A percentile compares a stretch with the other conserved stretches of the same genome.
Conservation (phyloP, 2,888 invertebrate genomes). For the Nemurella pictetii region DNA sequence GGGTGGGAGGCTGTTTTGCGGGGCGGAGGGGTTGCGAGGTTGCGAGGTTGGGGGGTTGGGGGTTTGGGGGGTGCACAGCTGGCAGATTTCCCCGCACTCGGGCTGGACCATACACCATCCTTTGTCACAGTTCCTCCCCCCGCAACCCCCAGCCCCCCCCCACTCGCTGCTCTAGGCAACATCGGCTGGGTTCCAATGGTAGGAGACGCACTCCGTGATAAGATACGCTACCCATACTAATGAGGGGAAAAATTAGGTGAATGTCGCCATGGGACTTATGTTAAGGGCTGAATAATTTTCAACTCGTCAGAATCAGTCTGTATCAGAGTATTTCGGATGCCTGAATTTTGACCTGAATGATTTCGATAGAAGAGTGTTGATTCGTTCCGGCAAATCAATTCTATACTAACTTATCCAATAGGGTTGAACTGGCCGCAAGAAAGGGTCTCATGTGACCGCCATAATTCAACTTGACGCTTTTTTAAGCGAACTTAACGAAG, state of each 20-base stretch:
- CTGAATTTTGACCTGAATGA: no score
- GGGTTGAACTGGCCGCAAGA: background rate
- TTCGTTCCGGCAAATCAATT: background rate
- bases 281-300: no score
- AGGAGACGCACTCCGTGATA: no score
- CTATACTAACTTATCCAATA: background rate
- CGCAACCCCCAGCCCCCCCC: no score
- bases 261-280: no score
- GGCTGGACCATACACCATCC: conserved; percentile 20
- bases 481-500: background rate
- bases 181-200: no score
- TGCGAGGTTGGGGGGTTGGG: background rate
- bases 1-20: background rate
- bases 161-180: no score
- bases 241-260: background rate
- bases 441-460: background rate
- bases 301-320: no score
- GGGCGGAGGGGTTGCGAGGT: background rate
- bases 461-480: background rate
- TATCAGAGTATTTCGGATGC: no score
- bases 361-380: no score
- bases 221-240: conserved; percentile 7
- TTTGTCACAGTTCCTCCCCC: conserved; percentile 18
- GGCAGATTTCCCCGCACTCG: background rate
- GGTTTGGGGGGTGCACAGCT: conserved; percentile 1